Base-by-base conservation (phyloP, 2,113 vertebrate species). In the Uropsilus gracilis region DNA sequence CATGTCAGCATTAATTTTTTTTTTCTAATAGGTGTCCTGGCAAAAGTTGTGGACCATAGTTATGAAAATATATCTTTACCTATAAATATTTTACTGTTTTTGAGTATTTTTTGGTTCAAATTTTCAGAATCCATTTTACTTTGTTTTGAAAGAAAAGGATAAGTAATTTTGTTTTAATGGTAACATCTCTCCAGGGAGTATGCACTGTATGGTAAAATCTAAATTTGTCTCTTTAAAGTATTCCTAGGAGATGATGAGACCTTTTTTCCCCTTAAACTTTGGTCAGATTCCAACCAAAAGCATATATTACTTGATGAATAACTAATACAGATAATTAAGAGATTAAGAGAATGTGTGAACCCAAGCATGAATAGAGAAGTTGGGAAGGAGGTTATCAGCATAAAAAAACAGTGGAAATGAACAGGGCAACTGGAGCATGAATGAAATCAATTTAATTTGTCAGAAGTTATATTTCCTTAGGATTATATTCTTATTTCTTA, bases 251-350 rank as follows among this genome's bases (percentile, higher is more conserved):
- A 88, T 37, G 30, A 63, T 42, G 46, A 68, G 68, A 91, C 32
- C 28, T 87, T 48, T 75, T 69, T 48, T 89, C 72, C 20, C n/a
- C 37, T 68, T 34, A 34, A 68, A 72, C 55, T 28, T 94, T 90
- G 90, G 57, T 80, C 37, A 90, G 44, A 46, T 86, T 96, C 46
- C 46, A 93, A 66, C 37, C 72, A 68, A 64, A 89, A 91, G 72
- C 68, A 82, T 83, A 50, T 93, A 75, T 57, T 90, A 88, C 93
- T 96, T 96, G 81, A 91, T 96, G 93, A 96, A 96, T 90, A 96
- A 94, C 66, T 63, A 97, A 95, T 93, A 90, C 63, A 92, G 90
- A 92, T 96, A 93, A 96, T 97, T 93, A 96, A 82, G 81, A 97
- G 90, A 94, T 97, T 90, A 95, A 75, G 84, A 94, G 86, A 93